These are phyloP conservation scores for Leucosticte australis DNA, from an alignment of 2,113 vertebrate genomes.

Conservation along the genomic window DNA sequence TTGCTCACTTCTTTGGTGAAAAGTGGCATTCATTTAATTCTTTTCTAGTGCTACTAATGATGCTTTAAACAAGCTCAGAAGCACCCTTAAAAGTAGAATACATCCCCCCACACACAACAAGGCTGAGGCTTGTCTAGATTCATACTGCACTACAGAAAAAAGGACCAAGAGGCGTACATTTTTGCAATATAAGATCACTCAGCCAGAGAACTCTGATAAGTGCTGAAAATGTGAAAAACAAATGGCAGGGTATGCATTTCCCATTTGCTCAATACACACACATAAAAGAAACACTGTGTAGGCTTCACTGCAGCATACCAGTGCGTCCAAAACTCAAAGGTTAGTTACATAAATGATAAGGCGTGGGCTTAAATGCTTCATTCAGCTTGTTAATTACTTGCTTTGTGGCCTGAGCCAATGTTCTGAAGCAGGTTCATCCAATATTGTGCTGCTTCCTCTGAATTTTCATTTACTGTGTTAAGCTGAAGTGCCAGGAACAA, in stretches of 20 bases:
- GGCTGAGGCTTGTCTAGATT: slow-evolving; percentile 16
- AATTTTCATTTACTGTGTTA: neutral
- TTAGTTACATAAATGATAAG: slow-evolving; percentile 66
- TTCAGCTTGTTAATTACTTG: slow-evolving; percentile 47
- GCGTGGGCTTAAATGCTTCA: slow-evolving; percentile 50
- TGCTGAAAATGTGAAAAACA: slow-evolving; percentile 60
- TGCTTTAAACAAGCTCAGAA: slow-evolving; percentile 13
- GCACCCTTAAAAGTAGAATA: slow-evolving; percentile 23
- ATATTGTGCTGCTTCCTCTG: slow-evolving; percentile 26
- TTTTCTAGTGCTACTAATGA: neutral
- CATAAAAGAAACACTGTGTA: slow-evolving; percentile 69
- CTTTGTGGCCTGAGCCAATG: slow-evolving; percentile 30
- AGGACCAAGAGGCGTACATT: slow-evolving; percentile 44
- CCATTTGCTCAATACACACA: slow-evolving; percentile 58
- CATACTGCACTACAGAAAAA: slow-evolving; percentile 7
- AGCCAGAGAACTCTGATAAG: slow-evolving; percentile 46
- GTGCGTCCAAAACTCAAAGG: slow-evolving; percentile 65
- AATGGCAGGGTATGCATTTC: slow-evolving; percentile 59
- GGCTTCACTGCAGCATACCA: slow-evolving; percentile 55
- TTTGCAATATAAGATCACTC: slow-evolving; percentile 46
- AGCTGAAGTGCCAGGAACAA: slow-evolving; percentile 2
- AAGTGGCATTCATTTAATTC: neutral
- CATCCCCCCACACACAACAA: neutral
- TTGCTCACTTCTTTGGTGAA: neutral
- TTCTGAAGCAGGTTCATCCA: slow-evolving; percentile 54